These are phyloP conservation scores for Irena cyanogastra DNA, from an alignment of 2,113 vertebrate species.

Conservation along the genomic window DNA sequence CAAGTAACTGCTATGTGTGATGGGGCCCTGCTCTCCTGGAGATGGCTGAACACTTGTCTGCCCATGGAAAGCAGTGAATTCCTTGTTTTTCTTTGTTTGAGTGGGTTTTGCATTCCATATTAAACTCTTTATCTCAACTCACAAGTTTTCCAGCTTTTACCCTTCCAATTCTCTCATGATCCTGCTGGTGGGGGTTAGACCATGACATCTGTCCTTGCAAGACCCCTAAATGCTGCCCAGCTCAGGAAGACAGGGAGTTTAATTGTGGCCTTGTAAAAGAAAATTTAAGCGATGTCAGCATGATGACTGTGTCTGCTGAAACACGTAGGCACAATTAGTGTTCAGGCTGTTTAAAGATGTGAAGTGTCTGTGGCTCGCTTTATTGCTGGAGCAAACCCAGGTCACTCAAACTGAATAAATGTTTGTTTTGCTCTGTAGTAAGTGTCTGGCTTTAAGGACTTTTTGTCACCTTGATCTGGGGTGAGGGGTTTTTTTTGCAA, in stretches of 20 bases:
- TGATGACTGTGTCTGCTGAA: not conserved
- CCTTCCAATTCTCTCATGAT: not conserved
- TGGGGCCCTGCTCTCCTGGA: not conserved
- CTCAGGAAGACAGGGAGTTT: not conserved
- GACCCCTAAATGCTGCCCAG: not conserved
- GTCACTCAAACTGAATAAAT: not conserved
- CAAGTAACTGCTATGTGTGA: not conserved
- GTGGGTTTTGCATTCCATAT: not conserved
- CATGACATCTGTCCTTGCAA: not conserved
- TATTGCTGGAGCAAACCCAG: not conserved
- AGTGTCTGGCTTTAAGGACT: not conserved
- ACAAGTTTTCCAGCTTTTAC: not conserved
- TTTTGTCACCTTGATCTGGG: not conserved
- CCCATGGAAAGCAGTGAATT: not conserved
- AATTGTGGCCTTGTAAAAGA: not conserved
- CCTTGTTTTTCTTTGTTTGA: not conserved
- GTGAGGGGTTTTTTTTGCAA: not conserved
- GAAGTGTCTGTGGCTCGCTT: not conserved
- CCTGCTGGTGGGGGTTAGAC: not conserved
- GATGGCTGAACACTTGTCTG: not conserved
- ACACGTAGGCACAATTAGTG: not conserved
- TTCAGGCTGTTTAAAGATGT: not conserved
- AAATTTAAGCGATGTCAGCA: not conserved
- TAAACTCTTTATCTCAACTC: not conserved
- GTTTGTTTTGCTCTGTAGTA: not conserved